Evolutionary conservation across 2,888 invertebrate species (phyloP), one percentile per base, ranked within the genome.

Genomic region (Mythimna pallens): DNA sequence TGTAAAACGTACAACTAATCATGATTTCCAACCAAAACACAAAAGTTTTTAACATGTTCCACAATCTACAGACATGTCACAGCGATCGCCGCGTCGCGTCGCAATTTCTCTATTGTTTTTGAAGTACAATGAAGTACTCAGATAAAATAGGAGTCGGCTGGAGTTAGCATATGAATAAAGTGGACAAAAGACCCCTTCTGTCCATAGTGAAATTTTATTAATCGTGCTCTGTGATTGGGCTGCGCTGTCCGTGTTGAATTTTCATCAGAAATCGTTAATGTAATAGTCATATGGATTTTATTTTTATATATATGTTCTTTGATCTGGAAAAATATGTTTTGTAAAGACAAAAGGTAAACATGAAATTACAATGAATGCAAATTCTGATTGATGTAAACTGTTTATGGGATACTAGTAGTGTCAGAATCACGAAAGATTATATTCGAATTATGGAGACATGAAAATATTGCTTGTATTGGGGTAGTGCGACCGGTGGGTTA

Each of bases 151-250:
- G 88, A 90, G 90, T 89, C 88, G 88, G 84, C 88, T 89, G 89
- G 92, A 94, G 93, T 95, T 95, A 94, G 94, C 95, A 94, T 94
- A 94, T 94, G 94, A 95, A 95, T 94, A 94, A 93, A 93, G 88
- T 93, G 94, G 93, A 94, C 94, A 94, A 94, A 92, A 91, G 92
- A 90, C 89, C 91, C 92, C 91, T 90, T 88, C 88, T 89, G 91
- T 87, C 89, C 91, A 89, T 88, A 85, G 90, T 89, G 90, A 92
- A 92, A 91, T 94, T 94, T 93, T 94, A 94, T 94, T 94, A 94
- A 94, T 93, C 92, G 92, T 82, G 78, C 84, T 81, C 81, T 75
- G 83, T 70, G 70, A 83, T 84, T 84, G 88, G 88, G 87, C 69
- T 84, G 83, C 57, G 73, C 70, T 80, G 75, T 69, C 72, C 75